phyloP scores from a whole-genome alignment of 2,113 vertebrate genomes.

The Gasterosteus aculeatus region DNA sequence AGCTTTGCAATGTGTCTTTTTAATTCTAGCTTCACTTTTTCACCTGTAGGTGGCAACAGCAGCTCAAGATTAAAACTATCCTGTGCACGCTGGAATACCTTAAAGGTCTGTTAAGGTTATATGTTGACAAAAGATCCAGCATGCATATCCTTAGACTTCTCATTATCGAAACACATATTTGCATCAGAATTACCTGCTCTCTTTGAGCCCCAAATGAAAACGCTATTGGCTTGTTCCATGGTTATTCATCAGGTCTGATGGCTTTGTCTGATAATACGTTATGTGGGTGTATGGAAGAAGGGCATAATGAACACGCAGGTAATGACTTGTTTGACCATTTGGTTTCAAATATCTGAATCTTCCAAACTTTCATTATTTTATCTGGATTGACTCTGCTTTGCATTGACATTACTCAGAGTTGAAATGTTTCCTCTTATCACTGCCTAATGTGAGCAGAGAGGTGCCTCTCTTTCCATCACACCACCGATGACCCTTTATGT shows the following conservation, averaged over 20 bases:
- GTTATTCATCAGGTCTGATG: slow-evolving; percentile 70
- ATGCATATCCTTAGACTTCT: slow-evolving; percentile 18
- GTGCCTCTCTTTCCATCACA: slow-evolving; percentile 67
- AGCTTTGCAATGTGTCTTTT: not conserved
- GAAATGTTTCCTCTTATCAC: slow-evolving; percentile 64
- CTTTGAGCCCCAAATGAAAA: slow-evolving; percentile 48
- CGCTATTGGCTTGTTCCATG: slow-evolving; percentile 35
- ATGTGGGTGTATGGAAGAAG: slow-evolving; percentile 33
- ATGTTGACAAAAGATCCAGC: not conserved
- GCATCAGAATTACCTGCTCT: slow-evolving; percentile 40
- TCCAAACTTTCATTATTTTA: slow-evolving; percentile 64
- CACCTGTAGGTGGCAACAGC: slow-evolving; percentile 59
- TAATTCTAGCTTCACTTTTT: slow-evolving; percentile 28
- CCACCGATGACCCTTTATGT: slow-evolving; percentile 76
- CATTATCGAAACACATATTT: slow-evolving; percentile 49
- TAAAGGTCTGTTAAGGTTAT: not conserved
- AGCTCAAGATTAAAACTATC: slow-evolving; percentile 7
- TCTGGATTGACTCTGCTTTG: slow-evolving; percentile 66
- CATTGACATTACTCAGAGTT: slow-evolving; percentile 67
- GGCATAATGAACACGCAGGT: slow-evolving; percentile 66
- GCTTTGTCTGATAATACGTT: slow-evolving; percentile 62
- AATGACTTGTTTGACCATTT: slow-evolving; percentile 75
- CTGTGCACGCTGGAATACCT: slow-evolving; percentile 60
- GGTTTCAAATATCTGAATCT: slow-evolving; percentile 61
- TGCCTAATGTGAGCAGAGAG: slow-evolving; percentile 65